Evolutionary conservation across 2,113 vertebrate genomes (phyloP).

Genomic region (Peromyscus californicus): DNA sequence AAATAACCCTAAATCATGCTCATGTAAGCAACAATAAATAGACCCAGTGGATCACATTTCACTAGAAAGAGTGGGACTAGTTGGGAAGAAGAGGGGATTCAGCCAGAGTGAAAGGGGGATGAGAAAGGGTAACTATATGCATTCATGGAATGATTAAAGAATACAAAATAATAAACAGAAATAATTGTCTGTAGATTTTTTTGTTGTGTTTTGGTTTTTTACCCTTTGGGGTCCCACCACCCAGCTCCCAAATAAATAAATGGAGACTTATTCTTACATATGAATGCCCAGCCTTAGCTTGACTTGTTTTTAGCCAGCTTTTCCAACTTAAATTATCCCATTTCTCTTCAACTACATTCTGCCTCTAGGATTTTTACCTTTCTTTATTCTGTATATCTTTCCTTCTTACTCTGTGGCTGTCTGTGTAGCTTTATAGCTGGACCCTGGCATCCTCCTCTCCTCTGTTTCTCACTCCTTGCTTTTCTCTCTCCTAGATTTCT

Average conservation of each 20-base stretch:
- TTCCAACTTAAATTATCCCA: neutral
- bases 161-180: neutral
- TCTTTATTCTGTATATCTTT: neutral
- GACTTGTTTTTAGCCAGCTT: neutral
- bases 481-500: neutral
- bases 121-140: neutral
- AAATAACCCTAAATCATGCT: neutral
- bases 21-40: neutral
- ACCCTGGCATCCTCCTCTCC: neutral
- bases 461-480: neutral
- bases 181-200: neutral
- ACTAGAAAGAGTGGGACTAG: neutral
- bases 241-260: neutral
- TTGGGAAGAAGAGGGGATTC: neutral
- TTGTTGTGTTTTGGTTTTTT: neutral
- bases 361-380: neutral
- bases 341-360: neutral
- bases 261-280: neutral
- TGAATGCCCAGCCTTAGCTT: neutral
- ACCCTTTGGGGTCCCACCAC: neutral
- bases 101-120: neutral
- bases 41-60: neutral
- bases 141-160: neutral
- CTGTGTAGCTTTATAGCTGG: neutral
- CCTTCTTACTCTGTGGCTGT: neutral